Percentiles rank a stretch among this genome's conserved stretches.
Evolutionary conservation across 2,113 vertebrate genomes (phyloP).

Genomic region (Meles meles): DNA sequence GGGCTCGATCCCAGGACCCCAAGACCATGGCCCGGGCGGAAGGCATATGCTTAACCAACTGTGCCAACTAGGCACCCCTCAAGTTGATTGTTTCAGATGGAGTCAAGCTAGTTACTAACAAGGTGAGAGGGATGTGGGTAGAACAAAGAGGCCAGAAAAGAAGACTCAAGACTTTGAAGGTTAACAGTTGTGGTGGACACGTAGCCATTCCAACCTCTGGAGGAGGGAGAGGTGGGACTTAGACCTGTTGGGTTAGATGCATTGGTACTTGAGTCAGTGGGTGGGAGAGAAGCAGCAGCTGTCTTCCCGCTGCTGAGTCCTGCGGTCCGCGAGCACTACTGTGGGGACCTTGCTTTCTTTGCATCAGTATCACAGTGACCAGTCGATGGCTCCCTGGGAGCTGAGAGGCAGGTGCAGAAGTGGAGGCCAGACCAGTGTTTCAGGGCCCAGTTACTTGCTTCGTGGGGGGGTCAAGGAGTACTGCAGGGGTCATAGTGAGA

Average conservation of each 20-base stretch:
- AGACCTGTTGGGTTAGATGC: neutral
- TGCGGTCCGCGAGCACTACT: neutral
- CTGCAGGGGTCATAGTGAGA: neutral
- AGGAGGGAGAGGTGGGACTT: neutral
- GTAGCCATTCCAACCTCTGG: neutral
- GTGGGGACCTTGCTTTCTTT: neutral
- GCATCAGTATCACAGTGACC: neutral
- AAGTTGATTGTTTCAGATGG: neutral
- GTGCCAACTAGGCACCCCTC: neutral
- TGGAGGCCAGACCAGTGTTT: neutral
- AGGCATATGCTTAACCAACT: neutral
- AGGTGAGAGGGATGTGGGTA: neutral
- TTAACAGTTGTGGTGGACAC: neutral
- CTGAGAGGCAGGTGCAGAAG: neutral
- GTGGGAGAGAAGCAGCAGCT: neutral
- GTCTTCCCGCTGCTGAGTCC: neutral
- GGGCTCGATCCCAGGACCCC: neutral
- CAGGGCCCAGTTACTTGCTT: neutral
- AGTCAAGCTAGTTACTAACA: neutral
- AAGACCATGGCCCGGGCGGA: neutral
- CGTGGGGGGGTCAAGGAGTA: neutral
- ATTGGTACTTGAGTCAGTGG: neutral
- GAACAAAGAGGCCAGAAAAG: neutral
- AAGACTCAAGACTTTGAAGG: neutral
- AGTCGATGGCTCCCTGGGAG: neutral